A percentile compares a stretch with the other conserved stretches of the same genome.
Conservation (phyloP, 2,113 vertebrate species). For the Conger conger region DNA sequence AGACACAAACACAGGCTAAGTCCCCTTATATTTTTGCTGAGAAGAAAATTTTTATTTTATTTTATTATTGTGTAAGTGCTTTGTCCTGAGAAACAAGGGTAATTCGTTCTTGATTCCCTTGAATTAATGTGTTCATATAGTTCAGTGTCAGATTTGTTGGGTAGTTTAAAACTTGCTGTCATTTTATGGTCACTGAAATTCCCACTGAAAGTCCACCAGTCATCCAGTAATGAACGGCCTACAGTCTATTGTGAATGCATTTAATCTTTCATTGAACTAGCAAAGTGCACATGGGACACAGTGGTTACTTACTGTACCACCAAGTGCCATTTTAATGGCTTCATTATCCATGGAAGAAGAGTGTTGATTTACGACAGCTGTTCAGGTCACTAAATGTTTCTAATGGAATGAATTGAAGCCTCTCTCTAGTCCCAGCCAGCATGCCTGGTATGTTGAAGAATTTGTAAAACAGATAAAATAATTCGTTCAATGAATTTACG, state of each 20-base stretch:
- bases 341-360: constrained; percentile 20
- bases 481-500: neutral
- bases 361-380: constrained; percentile 55
- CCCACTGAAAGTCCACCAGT: neutral
- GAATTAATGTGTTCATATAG: neutral
- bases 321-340: constrained; percentile 27
- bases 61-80: neutral
- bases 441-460: neutral
- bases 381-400: constrained; percentile 28
- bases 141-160: neutral
- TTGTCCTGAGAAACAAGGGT: neutral
- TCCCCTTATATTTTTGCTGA: neutral
- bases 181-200: constrained; percentile 35
- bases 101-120: neutral
- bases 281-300: neutral
- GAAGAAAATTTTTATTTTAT: neutral
- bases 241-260: constrained; percentile 34
- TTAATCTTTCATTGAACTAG: constrained; percentile 17
- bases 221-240: neutral
- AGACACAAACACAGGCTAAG: neutral
- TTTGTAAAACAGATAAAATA: constrained; percentile 1
- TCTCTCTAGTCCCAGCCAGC: neutral
- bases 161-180: constrained; percentile 50
- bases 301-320: constrained; percentile 1
- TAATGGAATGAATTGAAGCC: neutral